These are phyloP conservation scores for Cantharis rufa DNA, from an alignment of 2,888 invertebrate species.

Conservation along the genomic window DNA sequence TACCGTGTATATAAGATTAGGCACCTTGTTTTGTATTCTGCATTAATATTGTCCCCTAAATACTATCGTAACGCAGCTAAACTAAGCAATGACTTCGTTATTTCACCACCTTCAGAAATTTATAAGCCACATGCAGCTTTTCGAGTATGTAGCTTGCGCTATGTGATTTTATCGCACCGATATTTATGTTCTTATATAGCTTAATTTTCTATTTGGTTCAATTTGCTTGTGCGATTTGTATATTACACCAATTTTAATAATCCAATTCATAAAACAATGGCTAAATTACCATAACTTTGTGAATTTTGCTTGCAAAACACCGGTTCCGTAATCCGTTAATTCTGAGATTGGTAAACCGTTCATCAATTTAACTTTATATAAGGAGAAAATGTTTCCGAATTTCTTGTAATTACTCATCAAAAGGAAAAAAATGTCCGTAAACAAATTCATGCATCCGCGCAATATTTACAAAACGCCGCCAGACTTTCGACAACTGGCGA, in stretches of 20 bases:
- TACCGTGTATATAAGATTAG: constrained; percentile 36
- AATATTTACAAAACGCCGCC: constrained; percentile 87
- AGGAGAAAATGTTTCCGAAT: background rate
- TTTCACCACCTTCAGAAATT: constrained; percentile 8
- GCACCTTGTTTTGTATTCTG: constrained; percentile 35
- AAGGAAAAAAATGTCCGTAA: constrained; percentile 63
- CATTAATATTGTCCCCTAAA: constrained; percentile 35
- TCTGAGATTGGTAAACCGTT: background rate
- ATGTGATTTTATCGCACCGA: background rate
- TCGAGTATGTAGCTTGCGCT: background rate
- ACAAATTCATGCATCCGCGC: constrained; percentile 87
- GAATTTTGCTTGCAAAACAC: background rate
- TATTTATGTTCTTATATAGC: background rate
- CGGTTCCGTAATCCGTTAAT: background rate
- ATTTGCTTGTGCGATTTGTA: background rate
- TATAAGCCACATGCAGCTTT: background rate
- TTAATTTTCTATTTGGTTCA: background rate
- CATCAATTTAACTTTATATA: background rate
- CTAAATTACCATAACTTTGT: background rate
- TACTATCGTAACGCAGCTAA: constrained; percentile 27
- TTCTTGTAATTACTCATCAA: background rate
- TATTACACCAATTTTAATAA: background rate
- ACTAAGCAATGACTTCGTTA: constrained; percentile 18
- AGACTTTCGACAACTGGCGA: constrained; percentile 79
- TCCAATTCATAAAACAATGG: background rate